phyloP scores from a whole-genome alignment of 2,797 vertebrate genomes.

The Anas acuta region DNA sequence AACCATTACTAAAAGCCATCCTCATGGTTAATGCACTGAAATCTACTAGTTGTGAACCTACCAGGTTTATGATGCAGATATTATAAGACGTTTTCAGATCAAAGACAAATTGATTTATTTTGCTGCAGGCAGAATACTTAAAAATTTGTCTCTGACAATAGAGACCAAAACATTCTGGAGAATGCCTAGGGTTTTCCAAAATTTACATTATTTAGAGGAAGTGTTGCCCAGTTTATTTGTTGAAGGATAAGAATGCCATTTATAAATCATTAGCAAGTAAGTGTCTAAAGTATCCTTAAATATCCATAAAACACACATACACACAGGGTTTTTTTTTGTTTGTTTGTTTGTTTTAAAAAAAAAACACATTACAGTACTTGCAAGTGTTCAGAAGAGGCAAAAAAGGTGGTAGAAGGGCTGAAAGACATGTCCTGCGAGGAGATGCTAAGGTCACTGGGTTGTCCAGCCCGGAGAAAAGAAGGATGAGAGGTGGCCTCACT shows the following conservation, averaged over 20 bases:
- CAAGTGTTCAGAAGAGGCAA: background rate
- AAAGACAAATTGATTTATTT: conserved; percentile 48
- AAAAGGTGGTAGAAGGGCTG: background rate
- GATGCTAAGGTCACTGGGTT: background rate
- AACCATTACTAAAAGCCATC: background rate
- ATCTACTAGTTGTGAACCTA: background rate
- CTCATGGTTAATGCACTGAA: background rate
- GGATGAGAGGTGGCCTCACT: background rate
- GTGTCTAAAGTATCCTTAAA: background rate
- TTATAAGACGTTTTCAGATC: conserved; percentile 53
- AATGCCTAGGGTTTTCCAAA: conserved; percentile 16
- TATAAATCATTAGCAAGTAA: background rate
- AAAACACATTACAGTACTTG: background rate
- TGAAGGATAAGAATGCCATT: background rate
- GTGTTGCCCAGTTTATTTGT: background rate
- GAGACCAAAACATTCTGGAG: conserved; percentile 24
- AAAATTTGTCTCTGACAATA: conserved; percentile 32
- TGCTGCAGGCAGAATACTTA: conserved; percentile 47
- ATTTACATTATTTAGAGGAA: conserved; percentile 34
- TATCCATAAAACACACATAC: background rate
- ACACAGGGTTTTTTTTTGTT: background rate
- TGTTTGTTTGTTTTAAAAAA: no score
- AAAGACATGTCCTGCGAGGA: background rate
- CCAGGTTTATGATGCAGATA: background rate
- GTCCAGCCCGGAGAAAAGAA: background rate